Conservation (phyloP, 2,888 invertebrate genomes). For the Sphaerophoria taeniata region DNA sequence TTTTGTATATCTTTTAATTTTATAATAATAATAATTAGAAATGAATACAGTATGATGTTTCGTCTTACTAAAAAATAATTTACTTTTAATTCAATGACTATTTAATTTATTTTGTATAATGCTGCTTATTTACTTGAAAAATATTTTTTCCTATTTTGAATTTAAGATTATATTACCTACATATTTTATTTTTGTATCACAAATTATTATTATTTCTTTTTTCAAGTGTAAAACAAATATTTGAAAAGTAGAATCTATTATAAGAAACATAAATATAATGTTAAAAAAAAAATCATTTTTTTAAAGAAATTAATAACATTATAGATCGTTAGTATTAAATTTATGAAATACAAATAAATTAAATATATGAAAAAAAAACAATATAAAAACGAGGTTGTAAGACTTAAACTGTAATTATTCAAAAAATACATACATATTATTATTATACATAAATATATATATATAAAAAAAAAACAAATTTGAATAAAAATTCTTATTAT, state of each 20-base stretch:
- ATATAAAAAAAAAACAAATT: slow-evolving; percentile 59
- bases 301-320: slow-evolving; percentile 22
- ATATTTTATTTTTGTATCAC: slow-evolving; percentile 26
- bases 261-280: slow-evolving; percentile 16
- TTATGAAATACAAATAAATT: slow-evolving; percentile 21
- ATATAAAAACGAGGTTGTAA: slow-evolving; percentile 73
- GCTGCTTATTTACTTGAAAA: slow-evolving; percentile 46
- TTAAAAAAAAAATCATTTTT: slow-evolving; percentile 30
- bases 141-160: slow-evolving; percentile 34
- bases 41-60: not conserved
- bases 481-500: slow-evolving; percentile 73
- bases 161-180: slow-evolving; percentile 22
- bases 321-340: slow-evolving; percentile 38
- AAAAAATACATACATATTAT: slow-evolving; percentile 54
- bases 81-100: slow-evolving; percentile 21
- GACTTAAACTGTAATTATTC: slow-evolving; percentile 69
- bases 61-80: slow-evolving; percentile 1
- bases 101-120: slow-evolving; percentile 32
- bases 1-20: not conserved
- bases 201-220: slow-evolving; percentile 28
- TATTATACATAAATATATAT: slow-evolving; percentile 49
- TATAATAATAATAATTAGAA: not conserved
- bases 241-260: slow-evolving; percentile 30
- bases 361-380: slow-evolving; percentile 24
- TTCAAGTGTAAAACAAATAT: slow-evolving; percentile 33